Base-by-base conservation (phyloP, 2,113 vertebrate species). In the Carassius auratus region DNA sequence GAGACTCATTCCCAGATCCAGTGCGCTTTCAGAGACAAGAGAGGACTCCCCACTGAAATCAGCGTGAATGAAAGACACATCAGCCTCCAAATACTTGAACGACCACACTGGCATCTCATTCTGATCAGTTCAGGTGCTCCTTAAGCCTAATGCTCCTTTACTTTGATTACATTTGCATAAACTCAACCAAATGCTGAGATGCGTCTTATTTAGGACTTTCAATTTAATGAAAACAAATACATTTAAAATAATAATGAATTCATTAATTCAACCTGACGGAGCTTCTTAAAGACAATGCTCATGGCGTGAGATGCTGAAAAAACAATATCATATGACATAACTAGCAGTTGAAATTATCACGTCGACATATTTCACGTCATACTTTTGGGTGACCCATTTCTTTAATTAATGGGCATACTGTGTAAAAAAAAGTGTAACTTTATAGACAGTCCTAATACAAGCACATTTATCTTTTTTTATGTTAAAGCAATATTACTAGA, bases 1-100 rank as follows among this genome's bases (percentile, higher is more conserved):
- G 83, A 82, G 68, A 76, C 45, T 85, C 78, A 81, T 81, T 76
- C 78, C 38, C 48, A 79, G 79, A 83, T 71, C 48, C 48, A 23
- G 55, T 61, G 30, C 7, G 33, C 76, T 83, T 26, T 66, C 30
- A 77, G 17, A 57, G 61, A 77, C 19, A 33, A 80, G 86, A 59
- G 30, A 64, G 78, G 64, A 69, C 50, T 76, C 81, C 81, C 79
- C 61, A 78, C 75, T 79, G 83, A 85, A 78, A 64, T 23, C 50
- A 75, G 55, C 80, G 66, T 78, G 75, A 83, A 85, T 82, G 33
- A 57, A 75, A 33, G 45, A 81, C 71, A 57, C 68, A 33, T 33
- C 30, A 59, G 57, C 57, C 42, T 62, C 57, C 36, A 79, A 81
- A 66, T 42, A 66, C 61, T 68, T 42, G 57, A 12, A 42, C 13